Conservation (phyloP, 2,113 vertebrate genomes). For the Bungarus multicinctus region DNA sequence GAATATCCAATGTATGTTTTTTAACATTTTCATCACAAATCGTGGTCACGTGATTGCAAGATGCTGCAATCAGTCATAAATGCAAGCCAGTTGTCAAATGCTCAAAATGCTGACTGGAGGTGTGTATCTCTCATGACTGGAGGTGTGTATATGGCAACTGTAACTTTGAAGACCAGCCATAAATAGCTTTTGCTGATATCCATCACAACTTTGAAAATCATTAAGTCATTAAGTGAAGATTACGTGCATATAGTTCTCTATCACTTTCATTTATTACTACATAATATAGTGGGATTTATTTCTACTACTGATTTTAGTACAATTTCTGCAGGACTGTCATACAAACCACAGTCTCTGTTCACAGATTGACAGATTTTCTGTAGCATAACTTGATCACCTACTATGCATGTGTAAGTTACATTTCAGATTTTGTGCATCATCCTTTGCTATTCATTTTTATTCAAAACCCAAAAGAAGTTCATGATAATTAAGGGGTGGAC, state of each 20-base stretch:
- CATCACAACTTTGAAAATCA: no score
- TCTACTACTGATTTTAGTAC: background rate
- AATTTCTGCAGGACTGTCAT: background rate
- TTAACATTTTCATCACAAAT: background rate
- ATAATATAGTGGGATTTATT: background rate
- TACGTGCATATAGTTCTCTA: background rate
- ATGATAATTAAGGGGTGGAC: background rate
- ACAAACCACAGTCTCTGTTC: background rate
- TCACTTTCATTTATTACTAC: background rate
- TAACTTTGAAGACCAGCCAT: background rate
- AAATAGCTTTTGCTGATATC: background rate
- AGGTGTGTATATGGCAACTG: background rate
- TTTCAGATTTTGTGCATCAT: constrained; percentile 24
- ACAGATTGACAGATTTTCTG: background rate
- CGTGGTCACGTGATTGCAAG: background rate
- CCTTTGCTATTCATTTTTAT: constrained; percentile 17
- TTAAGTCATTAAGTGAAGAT: no score
- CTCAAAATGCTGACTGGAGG: background rate
- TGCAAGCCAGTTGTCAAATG: background rate
- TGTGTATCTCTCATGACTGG: background rate
- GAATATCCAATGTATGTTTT: background rate
- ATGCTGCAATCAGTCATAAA: background rate
- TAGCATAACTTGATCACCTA: background rate
- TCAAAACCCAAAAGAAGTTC: background rate
- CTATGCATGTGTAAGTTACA: constrained; percentile 8